Evolutionary conservation across 1,140 invertebrate species (phyloP), one percentile per base, ranked within the genome.

Genomic region (Potamilus streckersoni): DNA sequence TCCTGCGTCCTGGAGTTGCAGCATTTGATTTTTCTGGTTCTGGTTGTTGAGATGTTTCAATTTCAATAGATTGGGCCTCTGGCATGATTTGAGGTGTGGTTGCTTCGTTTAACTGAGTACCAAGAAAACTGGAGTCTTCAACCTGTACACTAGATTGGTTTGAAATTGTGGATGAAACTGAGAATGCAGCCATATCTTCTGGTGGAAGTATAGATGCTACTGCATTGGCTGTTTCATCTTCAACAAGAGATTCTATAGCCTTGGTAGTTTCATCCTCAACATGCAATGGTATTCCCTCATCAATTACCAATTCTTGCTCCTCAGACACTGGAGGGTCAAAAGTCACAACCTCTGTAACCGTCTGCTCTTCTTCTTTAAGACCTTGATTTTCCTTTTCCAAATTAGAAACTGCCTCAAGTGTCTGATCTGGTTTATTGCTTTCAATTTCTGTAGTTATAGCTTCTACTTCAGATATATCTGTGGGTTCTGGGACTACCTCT

Each of bases 241-340:
- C 70, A 71, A 84, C 59, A 49, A 49, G 11, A 27, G 79, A 80
- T 67, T 82, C 79, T 11, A 82, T 79, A 58, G 83, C 83, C 58
- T 79, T 78, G 0, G 78, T 79, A 13, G 82, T 77, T 70, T 84
- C 83, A 80, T 84, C 81, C 23, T 77, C 75, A 55, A 77, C 69
- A 72, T 77, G 75, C 1, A 77, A 66, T 63, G 69, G 68, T 11
- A 77, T 71, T 69, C 75, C 75, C 55, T 77, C 75, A 77, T 77
- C 75, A 49, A 77, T 77, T 5, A 77, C 75, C 19, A 77, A 61
- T 56, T 77, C 75, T 59, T 77, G 75, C 55, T 77, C 75, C 62
- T 77, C 67, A 16, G 75, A 77, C 14, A 67, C 65, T 31, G 59
- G 68, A 59, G 75, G 75, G 23, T 77, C 75, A 77, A 77, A 73